Base-by-base conservation (phyloP, 2,113 vertebrate species). In the Bostrychus sinensis region DNA sequence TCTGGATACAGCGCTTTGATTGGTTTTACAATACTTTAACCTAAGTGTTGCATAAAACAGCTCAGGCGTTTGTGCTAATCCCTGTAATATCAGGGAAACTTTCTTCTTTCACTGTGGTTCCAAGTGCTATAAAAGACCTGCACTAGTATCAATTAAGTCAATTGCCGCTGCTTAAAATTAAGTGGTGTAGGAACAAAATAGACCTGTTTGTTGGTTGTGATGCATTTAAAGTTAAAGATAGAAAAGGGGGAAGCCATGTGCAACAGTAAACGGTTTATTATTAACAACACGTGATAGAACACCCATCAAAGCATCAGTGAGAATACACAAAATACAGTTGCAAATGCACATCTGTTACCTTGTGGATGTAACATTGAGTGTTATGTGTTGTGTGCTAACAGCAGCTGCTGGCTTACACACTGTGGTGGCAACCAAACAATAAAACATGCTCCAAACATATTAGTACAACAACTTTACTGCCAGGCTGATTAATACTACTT, bases 1-100 rank as follows among this genome's bases (percentile, higher is more conserved):
- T 4, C 16, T 45, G 14, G 9, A 23, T 22, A 3, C 22, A n/a
- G 9, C 6, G 23, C 48, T 51, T 51, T 51, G 48, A 51, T 50
- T 3, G 25, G 25, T 28, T 51, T 51, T 30, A 51, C 48, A 28
- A 28, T 51, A 23, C 28, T 16, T 30, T 51, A 14, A 26, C 16
- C 28, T 30, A 51, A 51, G 48, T 51, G 48, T 51, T 28, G 48
- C 48, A 51, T 30, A 51, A 51, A 51, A 51, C 48, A 51, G 48
- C 48, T 32, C 48, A 6, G 48, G 25, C 7, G 14, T 30, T 30
- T 14, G 16, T 51, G 5, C 26, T 51, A 51, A 51, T 51, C 48
- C 23, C 13, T 14, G 6, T 7, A 28, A 51, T 51, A 9, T 23
- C 14, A 12, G 30, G 30, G 7, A n/a, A 51, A 30, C 14, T 16